Base-by-base conservation (phyloP, 2,888 invertebrate genomes). In the Nesidiocoris tenuis region DNA sequence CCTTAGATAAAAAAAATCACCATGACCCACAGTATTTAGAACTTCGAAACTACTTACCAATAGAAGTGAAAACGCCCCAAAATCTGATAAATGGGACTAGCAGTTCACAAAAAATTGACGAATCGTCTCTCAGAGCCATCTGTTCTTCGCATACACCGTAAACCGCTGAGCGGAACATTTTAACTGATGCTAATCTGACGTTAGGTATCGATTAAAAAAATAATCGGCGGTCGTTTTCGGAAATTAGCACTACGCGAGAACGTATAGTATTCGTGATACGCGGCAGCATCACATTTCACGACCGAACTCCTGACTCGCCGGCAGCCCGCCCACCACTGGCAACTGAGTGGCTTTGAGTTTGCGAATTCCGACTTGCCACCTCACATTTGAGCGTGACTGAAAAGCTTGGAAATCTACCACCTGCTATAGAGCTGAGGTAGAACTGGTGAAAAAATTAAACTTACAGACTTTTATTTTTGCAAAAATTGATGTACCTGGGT, bases 51-150 rank as follows among this genome's bases (percentile, higher is more conserved):
- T 39, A 39, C 82, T 81, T 79, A 83, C 83, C 83, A 67, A 84
- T 82, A 59, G 83, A 81, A 2, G 82, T 82, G 74, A 83, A 81
- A 55, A 84, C 80, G 5, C 83, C 83, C 82, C 83, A 83, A 71
- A 83, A 81, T 63, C 83, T 79, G 9, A 82, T 82, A 78, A 83
- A 82, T 22, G 81, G 82, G 22, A 81, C 80, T 68, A 83, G 79
- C 76, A 80, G 81, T 71, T 82, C 82, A 80, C 82, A 82, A 77
- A 82, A 80, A 70, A 81, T 81, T 1, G 77, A 39, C 24, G 78
- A 75, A 21, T 77, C 76, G 9, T 79, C 79, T 18, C 72, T 68
- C 66, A 79, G 79, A 22, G 66, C 75, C 75, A 78, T 77, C 70
- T 80, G 78, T 67, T 80, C 79, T 24, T 80, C 80, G 66, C 80